Conservation (phyloP, 2,113 vertebrate species). For the Bubo scandiacus region DNA sequence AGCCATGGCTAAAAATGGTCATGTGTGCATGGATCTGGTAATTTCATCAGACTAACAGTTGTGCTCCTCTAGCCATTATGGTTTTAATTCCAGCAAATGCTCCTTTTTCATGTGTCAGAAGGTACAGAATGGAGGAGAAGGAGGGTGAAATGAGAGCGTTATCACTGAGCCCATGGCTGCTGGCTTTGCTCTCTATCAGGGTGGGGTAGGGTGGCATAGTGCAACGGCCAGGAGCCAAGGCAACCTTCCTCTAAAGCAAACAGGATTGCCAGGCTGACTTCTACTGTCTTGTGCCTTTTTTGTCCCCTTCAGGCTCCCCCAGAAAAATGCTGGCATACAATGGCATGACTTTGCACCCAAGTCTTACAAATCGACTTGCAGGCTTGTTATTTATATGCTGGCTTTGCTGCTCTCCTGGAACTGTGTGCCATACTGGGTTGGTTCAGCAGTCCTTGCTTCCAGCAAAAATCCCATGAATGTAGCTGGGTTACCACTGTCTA, state of each 20-base stretch:
- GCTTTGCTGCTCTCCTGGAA: not conserved
- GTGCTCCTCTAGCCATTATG: not conserved
- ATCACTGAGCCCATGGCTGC: not conserved
- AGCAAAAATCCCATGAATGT: not conserved
- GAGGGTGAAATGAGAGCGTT: not conserved
- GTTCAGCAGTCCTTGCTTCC: not conserved
- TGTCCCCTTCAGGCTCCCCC: not conserved
- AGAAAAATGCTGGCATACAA: not conserved
- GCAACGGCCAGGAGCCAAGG: not conserved
- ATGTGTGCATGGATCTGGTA: not conserved
- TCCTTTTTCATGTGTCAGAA: not conserved
- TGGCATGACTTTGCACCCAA: rapidly evolving
- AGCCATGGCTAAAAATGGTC: not conserved
- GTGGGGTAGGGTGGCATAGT: not conserved
- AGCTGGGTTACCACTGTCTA: not conserved
- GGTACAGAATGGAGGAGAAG: not conserved
- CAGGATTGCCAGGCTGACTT: not conserved
- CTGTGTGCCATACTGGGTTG: not conserved
- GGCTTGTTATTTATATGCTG: not conserved
- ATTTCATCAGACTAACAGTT: not conserved
- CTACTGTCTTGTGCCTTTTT: not conserved
- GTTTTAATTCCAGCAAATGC: not conserved
- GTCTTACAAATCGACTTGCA: rapidly evolving
- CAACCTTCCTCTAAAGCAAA: not conserved
- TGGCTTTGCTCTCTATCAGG: not conserved